Evolutionary conservation across 2,888 invertebrate species (phyloP).

Genomic region (Synanthedon myopaeformis): DNA sequence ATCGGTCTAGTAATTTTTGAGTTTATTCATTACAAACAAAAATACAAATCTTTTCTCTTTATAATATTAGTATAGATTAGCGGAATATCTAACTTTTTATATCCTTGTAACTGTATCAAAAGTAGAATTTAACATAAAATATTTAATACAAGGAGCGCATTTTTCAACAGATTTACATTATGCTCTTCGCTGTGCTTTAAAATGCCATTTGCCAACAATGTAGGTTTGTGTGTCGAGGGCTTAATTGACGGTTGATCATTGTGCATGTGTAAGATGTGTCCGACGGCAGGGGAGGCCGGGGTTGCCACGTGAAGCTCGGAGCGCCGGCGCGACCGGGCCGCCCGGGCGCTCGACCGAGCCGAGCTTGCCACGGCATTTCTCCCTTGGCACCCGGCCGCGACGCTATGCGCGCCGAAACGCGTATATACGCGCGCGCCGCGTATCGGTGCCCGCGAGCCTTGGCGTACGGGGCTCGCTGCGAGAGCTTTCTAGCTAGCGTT

Average conservation of each 20-base stretch:
- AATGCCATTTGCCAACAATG: not conserved
- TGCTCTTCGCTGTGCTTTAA: too few relatives aligned
- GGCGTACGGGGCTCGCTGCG: conserved; percentile 16
- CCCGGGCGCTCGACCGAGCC: conserved; percentile 46
- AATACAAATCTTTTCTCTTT: too few relatives aligned
- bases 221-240: conserved; percentile 23
- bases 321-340: conserved; percentile 63
- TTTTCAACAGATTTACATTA: too few relatives aligned
- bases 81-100: too few relatives aligned
- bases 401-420: conserved; percentile 49
- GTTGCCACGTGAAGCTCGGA: conserved; percentile 50
- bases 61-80: too few relatives aligned
- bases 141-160: too few relatives aligned
- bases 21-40: too few relatives aligned
- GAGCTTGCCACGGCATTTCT: conserved; percentile 51
- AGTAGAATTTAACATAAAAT: too few relatives aligned
- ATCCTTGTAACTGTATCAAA: too few relatives aligned
- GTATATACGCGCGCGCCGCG: conserved; percentile 39
- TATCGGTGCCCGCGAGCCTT: conserved; percentile 36
- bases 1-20: too few relatives aligned
- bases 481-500: not conserved
- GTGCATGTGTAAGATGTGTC: conserved; percentile 56
- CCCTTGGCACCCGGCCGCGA: conserved; percentile 48
- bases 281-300: conserved; percentile 29
- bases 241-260: conserved; percentile 56